Evolutionary conservation across 2,797 vertebrate genomes (phyloP).

Genomic region (Coregonus sp.): DNA sequence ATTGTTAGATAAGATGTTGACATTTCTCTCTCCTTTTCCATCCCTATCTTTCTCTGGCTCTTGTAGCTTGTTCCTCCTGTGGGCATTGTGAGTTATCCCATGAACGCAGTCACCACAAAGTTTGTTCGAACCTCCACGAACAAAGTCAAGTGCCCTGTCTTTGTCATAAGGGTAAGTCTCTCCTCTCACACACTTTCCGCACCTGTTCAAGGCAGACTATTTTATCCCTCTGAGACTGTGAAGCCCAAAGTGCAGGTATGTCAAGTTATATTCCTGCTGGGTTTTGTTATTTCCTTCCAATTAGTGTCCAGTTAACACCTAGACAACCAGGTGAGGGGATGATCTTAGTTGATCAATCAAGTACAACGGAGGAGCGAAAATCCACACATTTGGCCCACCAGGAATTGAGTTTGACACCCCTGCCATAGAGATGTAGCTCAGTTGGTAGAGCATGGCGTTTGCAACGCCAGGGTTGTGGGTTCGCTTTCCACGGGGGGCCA

Average conservation of each 20-base stretch:
- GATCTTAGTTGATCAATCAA: too few relatives aligned
- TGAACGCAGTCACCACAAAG: slow-evolving; percentile 99
- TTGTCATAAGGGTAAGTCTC: slow-evolving; percentile 95
- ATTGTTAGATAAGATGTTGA: neutral
- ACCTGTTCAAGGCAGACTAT: neutral
- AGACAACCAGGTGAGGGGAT: neutral
- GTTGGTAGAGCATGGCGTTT: too few relatives aligned
- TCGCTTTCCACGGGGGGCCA: too few relatives aligned
- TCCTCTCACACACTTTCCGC: neutral
- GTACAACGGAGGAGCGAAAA: too few relatives aligned
- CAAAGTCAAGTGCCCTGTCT: slow-evolving; percentile 98
- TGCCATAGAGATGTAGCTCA: too few relatives aligned
- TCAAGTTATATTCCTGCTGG: too few relatives aligned
- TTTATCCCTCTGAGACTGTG: neutral
- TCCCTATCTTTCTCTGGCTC: neutral
- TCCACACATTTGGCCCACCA: too few relatives aligned
- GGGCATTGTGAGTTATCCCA: slow-evolving; percentile 94
- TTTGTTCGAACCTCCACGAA: slow-evolving; percentile 98
- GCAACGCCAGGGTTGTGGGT: too few relatives aligned
- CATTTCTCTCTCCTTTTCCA: neutral
- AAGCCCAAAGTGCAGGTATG: too few relatives aligned
- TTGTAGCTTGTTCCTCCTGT: slow-evolving; percentile 91
- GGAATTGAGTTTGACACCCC: too few relatives aligned
- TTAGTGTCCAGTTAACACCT: too few relatives aligned
- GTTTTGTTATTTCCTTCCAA: too few relatives aligned